Percentiles rank a stretch among this genome's conserved stretches.
Conservation (phyloP, 2,888 invertebrate genomes). For the Bombyx huttoni region DNA sequence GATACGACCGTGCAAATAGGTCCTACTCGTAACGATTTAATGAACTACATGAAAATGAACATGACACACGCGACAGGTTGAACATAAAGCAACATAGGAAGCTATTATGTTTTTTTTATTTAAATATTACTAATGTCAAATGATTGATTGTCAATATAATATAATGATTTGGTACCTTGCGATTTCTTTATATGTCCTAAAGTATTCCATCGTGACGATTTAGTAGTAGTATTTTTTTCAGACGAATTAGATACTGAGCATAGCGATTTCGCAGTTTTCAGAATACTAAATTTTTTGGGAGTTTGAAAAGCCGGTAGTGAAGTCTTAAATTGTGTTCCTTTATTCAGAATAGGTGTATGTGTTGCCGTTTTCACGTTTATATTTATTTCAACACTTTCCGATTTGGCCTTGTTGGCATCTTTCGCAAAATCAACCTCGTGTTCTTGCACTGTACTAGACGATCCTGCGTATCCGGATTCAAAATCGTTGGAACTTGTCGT, state of each 20-base stretch:
- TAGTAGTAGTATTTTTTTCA: conserved; percentile 24
- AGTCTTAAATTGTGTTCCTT: not conserved
- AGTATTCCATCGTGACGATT: conserved; percentile 45
- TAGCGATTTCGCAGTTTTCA: conserved; percentile 35
- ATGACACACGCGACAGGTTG: not conserved
- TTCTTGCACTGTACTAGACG: not conserved
- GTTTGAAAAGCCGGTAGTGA: not conserved
- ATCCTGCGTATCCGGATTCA: conserved; percentile 3
- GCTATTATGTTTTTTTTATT: conserved; percentile 1
- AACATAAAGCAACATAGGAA: not conserved
- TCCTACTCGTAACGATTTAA: conserved; percentile 20
- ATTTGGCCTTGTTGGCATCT: not conserved
- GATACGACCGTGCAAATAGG: conserved; percentile 24
- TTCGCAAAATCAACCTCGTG: not conserved
- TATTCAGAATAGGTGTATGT: not conserved
- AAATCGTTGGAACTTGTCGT: conserved; percentile 1
- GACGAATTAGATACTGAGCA: conserved; percentile 15
- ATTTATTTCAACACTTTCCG: not conserved
- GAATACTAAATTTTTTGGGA: conserved; percentile 3
- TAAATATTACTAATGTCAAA: no score
- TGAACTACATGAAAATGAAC: conserved; percentile 6
- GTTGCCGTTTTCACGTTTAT: not conserved
- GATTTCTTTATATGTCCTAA: conserved; percentile 13
- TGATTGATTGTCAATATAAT: no score
- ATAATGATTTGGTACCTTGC: conserved; percentile 7